These are phyloP conservation scores for Petrophora chlorosata DNA, from an alignment of 2,888 invertebrate species.

Conservation along the genomic window DNA sequence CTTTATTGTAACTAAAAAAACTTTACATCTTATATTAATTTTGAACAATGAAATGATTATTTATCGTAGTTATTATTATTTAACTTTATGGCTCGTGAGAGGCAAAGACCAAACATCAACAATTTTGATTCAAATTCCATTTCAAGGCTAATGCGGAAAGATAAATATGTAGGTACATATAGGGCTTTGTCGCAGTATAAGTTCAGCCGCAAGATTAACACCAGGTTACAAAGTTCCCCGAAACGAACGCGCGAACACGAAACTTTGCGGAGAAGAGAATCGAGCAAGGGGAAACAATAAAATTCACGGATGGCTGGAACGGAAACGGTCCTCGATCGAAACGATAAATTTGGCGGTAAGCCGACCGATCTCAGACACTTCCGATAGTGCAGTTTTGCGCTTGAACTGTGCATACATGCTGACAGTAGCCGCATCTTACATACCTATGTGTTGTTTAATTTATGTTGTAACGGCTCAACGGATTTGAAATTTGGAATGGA, in stretches of 20 bases:
- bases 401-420: conserved; percentile 36
- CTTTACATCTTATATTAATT: too few species aligned
- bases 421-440: neutral
- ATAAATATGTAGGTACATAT: conserved; percentile 28
- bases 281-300: conserved; percentile 70
- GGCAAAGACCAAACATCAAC: neutral
- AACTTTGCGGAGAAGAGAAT: conserved; percentile 56
- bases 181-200: conserved; percentile 35
- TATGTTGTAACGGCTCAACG: neutral
- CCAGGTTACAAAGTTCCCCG: conserved; percentile 44
- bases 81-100: too few species aligned
- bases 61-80: too few species aligned
- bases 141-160: conserved; percentile 10
- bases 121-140: conserved; percentile 5
- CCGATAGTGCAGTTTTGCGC: conserved; percentile 54
- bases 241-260: conserved; percentile 61
- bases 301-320: conserved; percentile 70
- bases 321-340: conserved; percentile 46
- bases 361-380: conserved; percentile 56
- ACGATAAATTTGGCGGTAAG: conserved; percentile 61
- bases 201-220: conserved; percentile 53
- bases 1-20: too few species aligned
- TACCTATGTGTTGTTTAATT: neutral
- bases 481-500: neutral
- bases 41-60: too few species aligned